A percentile compares a stretch with the other conserved stretches of the same genome.
phyloP scores from a whole-genome alignment of 2,113 vertebrate genomes.

The Sinocyclocheilus rhinocerous region DNA sequence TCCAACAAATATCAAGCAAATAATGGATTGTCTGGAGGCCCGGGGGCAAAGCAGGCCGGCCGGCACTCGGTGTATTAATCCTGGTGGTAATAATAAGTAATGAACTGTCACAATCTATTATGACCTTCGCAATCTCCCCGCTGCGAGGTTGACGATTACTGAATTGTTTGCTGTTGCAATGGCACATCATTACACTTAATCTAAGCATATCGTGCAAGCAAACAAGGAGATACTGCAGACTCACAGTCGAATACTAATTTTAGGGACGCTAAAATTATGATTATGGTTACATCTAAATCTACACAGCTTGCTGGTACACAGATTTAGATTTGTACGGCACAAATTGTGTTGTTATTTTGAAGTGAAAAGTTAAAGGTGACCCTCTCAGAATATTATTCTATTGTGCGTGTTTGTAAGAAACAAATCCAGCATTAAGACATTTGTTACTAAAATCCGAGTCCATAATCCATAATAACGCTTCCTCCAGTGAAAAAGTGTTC shows the following conservation, averaged over 20 bases:
- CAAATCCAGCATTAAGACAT: not conserved
- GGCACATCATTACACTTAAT: constrained; percentile 47
- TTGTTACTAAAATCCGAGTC: not conserved
- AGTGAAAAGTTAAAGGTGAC: not conserved
- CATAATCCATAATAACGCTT: not conserved
- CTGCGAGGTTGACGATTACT: constrained; percentile 43
- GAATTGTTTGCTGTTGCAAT: constrained; percentile 49
- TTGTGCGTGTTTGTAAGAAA: not conserved
- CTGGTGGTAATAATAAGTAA: constrained; percentile 57
- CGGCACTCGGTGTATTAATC: constrained; percentile 47
- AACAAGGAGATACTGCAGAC: constrained; percentile 39
- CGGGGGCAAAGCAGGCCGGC: constrained; percentile 38
- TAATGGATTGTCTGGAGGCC: constrained; percentile 42
- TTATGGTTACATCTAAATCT: not conserved
- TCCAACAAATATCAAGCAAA: constrained; percentile 53
- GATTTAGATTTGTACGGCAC: not conserved
- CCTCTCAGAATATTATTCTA: not conserved
- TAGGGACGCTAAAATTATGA: not conserved
- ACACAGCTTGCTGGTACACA: not conserved
- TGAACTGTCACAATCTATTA: constrained; percentile 57
- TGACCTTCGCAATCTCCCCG: constrained; percentile 50
- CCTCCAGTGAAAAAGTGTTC: not conserved
- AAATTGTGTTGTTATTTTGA: not conserved
- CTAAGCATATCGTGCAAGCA: constrained; percentile 34
- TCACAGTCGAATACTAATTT: constrained; percentile 37